Evolutionary conservation across 2,888 invertebrate species (phyloP).

Genomic region (Asteroscopus sphinx): DNA sequence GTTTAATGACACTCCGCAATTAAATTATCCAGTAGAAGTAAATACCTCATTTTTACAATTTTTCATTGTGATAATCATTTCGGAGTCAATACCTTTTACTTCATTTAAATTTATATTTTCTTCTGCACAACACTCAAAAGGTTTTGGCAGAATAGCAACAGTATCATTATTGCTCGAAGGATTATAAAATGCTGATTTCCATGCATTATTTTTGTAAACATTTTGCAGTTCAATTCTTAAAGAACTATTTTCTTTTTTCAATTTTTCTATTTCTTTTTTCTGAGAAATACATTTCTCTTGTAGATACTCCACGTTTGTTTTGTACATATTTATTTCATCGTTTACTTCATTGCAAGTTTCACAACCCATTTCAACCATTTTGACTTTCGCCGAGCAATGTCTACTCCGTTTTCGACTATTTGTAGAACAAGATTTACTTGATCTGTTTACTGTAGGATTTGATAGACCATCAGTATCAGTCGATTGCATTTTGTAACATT

Average conservation of each 20-base stretch:
- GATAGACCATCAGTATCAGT: constrained; percentile 39
- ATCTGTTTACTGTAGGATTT: constrained; percentile 23
- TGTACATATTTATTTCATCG: constrained; percentile 61
- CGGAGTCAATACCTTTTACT: constrained; percentile 74
- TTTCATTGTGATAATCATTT: constrained; percentile 85
- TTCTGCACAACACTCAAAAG: constrained; percentile 67
- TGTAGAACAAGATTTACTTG: constrained; percentile 17
- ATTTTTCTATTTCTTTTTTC: constrained; percentile 69
- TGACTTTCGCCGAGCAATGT: constrained; percentile 62
- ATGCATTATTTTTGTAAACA: constrained; percentile 59
- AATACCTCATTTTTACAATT: constrained; percentile 78
- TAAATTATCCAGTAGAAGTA: background rate
- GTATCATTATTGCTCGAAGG: constrained; percentile 44
- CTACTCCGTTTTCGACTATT: constrained; percentile 58
- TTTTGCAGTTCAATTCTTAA: constrained; percentile 75
- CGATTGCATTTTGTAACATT: constrained; percentile 38
- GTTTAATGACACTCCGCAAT: background rate
- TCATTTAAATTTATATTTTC: constrained; percentile 42
- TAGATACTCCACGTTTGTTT: constrained; percentile 65
- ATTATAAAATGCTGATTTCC: constrained; percentile 53
- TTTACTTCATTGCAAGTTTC: constrained; percentile 56
- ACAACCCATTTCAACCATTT: constrained; percentile 65
- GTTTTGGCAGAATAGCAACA: constrained; percentile 61
- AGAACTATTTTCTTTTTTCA: constrained; percentile 73
- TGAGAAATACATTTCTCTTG: constrained; percentile 67